Percentiles rank a stretch among this genome's conserved stretches.
Evolutionary conservation across 2,113 vertebrate species (phyloP).

Genomic region (Tiliqua scincoides): DNA sequence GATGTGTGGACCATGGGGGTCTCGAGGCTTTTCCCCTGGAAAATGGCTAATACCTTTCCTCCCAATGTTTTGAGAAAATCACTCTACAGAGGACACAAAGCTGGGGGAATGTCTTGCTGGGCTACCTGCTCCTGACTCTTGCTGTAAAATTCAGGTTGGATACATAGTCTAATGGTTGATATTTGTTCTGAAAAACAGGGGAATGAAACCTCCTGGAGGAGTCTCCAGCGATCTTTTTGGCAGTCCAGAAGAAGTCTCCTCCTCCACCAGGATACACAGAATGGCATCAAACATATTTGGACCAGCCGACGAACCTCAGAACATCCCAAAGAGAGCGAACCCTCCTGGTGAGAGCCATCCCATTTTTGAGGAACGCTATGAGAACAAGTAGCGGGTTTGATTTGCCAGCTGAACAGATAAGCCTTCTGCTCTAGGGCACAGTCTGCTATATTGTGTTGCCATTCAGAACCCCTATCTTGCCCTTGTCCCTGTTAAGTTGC

Average conservation of each 20-base stretch:
- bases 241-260: conserved; percentile 78
- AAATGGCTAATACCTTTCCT: no score
- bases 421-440: not conserved
- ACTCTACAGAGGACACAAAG: no score
- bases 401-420: not conserved
- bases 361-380: not conserved
- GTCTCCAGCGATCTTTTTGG: conserved; percentile 87
- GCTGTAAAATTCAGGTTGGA: not conserved
- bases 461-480: no score
- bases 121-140: not conserved
- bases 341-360: conserved; percentile 86
- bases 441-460: not conserved
- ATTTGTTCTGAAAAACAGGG: conserved; percentile 69
- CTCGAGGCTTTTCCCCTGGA: not conserved
- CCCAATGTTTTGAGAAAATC: not conserved
- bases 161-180: not conserved
- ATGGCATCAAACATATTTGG: conserved; percentile 92
- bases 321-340: conserved; percentile 85
- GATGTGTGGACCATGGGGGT: not conserved
- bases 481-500: not conserved
- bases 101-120: no score
- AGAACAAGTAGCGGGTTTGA: not conserved
- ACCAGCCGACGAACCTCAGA: conserved; percentile 81
- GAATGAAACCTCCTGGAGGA: conserved; percentile 89
- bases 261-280: conserved; percentile 80